A percentile compares a stretch with the other conserved stretches of the same genome.
Evolutionary conservation across 2,113 vertebrate genomes (phyloP).

Genomic region (Sylvicapra grimmia): DNA sequence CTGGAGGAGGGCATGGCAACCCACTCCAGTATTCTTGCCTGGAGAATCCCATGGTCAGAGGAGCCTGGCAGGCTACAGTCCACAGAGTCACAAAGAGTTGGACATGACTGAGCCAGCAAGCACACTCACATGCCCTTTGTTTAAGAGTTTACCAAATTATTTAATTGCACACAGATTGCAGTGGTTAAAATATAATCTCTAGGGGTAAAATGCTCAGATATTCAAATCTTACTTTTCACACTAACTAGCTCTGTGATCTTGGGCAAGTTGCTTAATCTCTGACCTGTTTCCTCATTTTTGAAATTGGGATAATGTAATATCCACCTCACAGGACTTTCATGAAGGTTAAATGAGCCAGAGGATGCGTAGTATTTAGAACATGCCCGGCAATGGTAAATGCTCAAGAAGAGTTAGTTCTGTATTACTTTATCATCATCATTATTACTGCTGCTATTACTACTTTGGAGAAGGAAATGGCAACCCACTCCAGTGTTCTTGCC

Average conservation of each 20-base stretch:
- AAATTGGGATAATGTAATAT: conserved; percentile 53
- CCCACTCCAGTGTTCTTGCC: no score
- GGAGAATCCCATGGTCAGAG: neutral
- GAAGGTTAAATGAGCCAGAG: conserved; percentile 39
- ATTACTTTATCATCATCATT: neutral
- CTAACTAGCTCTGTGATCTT: conserved; percentile 37
- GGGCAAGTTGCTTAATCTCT: conserved; percentile 58
- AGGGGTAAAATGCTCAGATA: neutral
- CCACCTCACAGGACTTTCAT: conserved; percentile 33
- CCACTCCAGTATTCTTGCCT: neutral
- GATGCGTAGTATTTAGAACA: conserved; percentile 25
- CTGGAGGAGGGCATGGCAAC: neutral
- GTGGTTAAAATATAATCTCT: conserved; percentile 28
- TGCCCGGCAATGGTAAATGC: neutral
- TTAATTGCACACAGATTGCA: conserved; percentile 13
- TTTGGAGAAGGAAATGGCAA: neutral
- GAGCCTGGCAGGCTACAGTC: neutral
- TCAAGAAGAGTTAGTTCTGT: neutral
- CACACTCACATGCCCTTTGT: neutral
- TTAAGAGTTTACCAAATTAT: conserved; percentile 41
- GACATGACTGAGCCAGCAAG: neutral
- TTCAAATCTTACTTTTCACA: conserved; percentile 36
- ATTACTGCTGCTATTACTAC: neutral
- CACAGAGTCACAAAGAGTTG: neutral
- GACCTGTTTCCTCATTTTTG: conserved; percentile 62